Percentiles rank a stretch among this genome's conserved stretches.
phyloP scores from a whole-genome alignment of 2,113 vertebrate species.

The Cottus gobio region DNA sequence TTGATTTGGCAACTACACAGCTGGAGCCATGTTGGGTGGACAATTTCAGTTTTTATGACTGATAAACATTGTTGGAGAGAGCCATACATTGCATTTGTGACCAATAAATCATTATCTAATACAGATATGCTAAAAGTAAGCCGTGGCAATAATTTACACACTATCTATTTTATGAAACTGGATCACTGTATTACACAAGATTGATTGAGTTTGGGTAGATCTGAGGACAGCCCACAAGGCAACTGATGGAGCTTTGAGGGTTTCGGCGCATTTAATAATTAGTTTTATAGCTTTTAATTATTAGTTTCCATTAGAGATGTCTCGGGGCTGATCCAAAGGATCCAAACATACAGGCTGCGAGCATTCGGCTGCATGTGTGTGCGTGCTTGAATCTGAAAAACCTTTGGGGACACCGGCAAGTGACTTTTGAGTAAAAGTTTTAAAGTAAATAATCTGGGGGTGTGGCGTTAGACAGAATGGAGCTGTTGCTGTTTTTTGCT shows the following conservation, averaged over 20 bases:
- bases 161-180: not conserved
- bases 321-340: not conserved
- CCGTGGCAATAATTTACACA: not conserved
- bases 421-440: not conserved
- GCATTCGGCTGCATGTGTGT: not conserved
- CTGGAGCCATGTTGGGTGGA: slow-evolving; percentile 4
- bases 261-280: not conserved
- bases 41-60: slow-evolving; percentile 31
- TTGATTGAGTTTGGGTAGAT: not conserved
- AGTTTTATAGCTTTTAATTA: not conserved
- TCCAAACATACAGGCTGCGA: not conserved
- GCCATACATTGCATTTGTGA: not conserved
- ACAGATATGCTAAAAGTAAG: not conserved
- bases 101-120: not conserved
- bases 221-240: not conserved
- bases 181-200: not conserved
- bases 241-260: not conserved
- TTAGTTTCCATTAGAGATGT: not conserved
- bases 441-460: not conserved
- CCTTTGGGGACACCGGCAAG: not conserved
- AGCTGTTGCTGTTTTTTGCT: no score
- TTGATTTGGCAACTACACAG: slow-evolving; percentile 59
- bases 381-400: not conserved
- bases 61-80: slow-evolving; percentile 28
- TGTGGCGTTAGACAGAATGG: not conserved